Percentiles rank a stretch among this genome's conserved stretches.
These are phyloP conservation scores for Sinosuthora webbiana DNA, from an alignment of 2,113 vertebrate genomes.

Conservation along the genomic window DNA sequence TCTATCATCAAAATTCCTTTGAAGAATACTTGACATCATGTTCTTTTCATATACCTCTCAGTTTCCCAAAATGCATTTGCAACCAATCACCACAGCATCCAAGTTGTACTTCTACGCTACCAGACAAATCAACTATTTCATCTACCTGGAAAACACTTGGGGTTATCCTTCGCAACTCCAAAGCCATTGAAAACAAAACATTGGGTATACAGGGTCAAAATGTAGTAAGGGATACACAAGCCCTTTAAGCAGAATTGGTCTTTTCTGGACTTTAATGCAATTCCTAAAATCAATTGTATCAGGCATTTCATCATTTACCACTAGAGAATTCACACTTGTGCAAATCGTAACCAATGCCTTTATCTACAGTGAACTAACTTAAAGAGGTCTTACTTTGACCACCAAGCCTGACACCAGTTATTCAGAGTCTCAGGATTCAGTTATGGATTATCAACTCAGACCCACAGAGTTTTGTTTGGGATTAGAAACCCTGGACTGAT, in stretches of 20 bases:
- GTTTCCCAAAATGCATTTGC: background rate
- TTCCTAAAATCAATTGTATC: background rate
- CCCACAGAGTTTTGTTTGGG: background rate
- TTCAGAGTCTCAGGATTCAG: background rate
- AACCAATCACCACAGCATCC: background rate
- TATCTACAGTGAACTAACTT: rapidly evolving
- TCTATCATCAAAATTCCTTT: background rate
- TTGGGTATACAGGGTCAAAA: background rate
- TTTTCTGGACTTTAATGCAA: background rate
- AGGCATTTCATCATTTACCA: background rate
- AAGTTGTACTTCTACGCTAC: background rate
- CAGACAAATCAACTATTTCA: background rate
- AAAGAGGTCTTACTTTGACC: background rate
- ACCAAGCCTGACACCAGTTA: background rate
- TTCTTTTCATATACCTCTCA: background rate
- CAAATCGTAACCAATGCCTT: background rate
- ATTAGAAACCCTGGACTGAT: background rate
- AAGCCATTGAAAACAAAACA: background rate
- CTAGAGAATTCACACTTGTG: background rate
- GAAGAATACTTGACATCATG: background rate
- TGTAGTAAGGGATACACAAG: background rate
- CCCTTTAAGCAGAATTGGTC: background rate
- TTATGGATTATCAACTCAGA: background rate
- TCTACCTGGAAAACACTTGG: background rate
- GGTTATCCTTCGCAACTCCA: background rate